A percentile compares a stretch with the other conserved stretches of the same genome.
These are phyloP conservation scores for Sarcophaga bullata DNA, from an alignment of 1,140 invertebrate species.

Conservation along the genomic window DNA sequence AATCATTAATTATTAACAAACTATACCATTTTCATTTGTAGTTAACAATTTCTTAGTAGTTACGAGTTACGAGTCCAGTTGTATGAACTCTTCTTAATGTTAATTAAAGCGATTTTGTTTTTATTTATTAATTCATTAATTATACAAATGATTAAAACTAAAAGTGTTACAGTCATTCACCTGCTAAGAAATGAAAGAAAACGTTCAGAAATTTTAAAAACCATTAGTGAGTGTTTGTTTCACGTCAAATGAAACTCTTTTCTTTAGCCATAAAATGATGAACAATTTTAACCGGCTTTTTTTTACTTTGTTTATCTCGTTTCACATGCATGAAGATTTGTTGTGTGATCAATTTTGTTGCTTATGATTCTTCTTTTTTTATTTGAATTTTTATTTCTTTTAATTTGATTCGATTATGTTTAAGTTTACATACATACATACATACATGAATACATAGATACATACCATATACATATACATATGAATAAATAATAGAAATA, in stretches of 20 bases:
- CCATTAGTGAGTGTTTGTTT: neutral
- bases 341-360: neutral
- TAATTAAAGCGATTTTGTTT: too few species aligned
- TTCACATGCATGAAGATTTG: neutral
- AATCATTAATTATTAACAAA: too few species aligned
- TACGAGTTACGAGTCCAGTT: too few species aligned
- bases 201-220: neutral
- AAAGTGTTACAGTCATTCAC: constrained; percentile 14
- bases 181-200: neutral
- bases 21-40: too few species aligned
- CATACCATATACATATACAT: neutral
- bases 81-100: too few species aligned
- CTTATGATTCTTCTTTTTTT: neutral
- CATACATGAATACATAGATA: neutral
- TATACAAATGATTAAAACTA: neutral
- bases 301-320: neutral
- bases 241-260: neutral
- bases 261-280: too few species aligned
- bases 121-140: neutral
- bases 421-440: neutral
- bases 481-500: neutral
- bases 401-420: neutral
- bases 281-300: constrained; percentile 16
- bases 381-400: neutral
- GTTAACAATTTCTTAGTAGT: too few species aligned